Percentiles rank a stretch among this genome's conserved stretches.
These are phyloP conservation scores for Calliopum simillimum DNA, from an alignment of 2,888 invertebrate species.

Conservation along the genomic window DNA sequence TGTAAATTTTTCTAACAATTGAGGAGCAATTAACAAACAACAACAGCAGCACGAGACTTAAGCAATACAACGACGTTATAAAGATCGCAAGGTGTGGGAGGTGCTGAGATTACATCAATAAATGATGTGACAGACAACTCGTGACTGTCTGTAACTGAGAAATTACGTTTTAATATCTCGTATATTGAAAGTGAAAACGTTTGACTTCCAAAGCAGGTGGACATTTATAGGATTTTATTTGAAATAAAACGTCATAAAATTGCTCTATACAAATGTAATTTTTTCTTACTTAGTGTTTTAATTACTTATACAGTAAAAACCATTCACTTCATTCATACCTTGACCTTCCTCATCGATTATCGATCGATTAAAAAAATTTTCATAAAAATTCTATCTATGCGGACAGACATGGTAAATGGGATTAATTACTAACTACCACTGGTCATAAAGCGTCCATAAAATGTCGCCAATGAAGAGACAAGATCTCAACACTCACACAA, in stretches of 20 bases:
- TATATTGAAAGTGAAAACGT: no score
- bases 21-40: neutral
- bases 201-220: no score
- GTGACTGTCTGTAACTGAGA: no score
- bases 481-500: slow-evolving; percentile 5
- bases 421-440: slow-evolving; percentile 21
- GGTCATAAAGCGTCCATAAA: neutral
- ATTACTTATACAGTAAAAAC: neutral
- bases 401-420: slow-evolving; percentile 36
- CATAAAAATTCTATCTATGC: slow-evolving; percentile 26
- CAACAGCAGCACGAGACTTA: neutral
- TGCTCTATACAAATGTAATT: neutral
- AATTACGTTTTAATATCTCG: no score
- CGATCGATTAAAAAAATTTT: neutral
- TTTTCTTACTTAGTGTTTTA: no score
- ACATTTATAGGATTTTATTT: no score
- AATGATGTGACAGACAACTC: no score
- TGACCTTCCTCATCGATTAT: slow-evolving; percentile 38
- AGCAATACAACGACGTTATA: neutral
- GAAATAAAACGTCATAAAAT: neutral
- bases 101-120: no score
- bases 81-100: neutral
- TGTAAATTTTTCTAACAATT: no score
- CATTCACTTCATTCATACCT: slow-evolving; percentile 12
- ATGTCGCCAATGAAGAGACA: slow-evolving; percentile 30